Conservation (phyloP, 2,113 vertebrate genomes). For the Protomyctophum bolini region DNA sequence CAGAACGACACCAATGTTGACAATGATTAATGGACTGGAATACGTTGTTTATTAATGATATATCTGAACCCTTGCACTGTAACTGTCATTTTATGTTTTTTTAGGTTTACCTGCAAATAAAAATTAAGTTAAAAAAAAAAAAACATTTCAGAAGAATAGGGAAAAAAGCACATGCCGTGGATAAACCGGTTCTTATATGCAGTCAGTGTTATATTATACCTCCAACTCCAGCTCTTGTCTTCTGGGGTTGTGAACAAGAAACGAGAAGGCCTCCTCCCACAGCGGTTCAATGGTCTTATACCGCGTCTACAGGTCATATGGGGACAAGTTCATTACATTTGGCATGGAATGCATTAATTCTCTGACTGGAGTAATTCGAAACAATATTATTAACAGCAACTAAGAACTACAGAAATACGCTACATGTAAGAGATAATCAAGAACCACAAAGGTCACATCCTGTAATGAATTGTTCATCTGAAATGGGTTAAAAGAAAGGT, state of each 20-base stretch:
- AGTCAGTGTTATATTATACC: slow-evolving; percentile 72
- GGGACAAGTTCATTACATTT: not conserved
- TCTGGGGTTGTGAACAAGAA: slow-evolving; percentile 93
- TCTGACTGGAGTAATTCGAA: slow-evolving; percentile 4
- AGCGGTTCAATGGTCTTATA: slow-evolving; percentile 91
- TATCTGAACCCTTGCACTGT: too few species aligned
- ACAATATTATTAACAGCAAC: not conserved
- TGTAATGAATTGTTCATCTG: too few species aligned
- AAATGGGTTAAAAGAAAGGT: too few species aligned
- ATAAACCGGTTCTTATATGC: not conserved
- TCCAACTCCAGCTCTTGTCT: slow-evolving; percentile 93
- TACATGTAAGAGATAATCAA: not conserved
- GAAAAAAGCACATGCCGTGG: not conserved
- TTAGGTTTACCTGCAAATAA: too few species aligned
- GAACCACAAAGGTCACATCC: too few species aligned
- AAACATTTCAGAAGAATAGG: too few species aligned
- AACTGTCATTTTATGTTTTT: too few species aligned
- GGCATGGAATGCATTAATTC: not conserved
- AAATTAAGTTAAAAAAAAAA: too few species aligned
- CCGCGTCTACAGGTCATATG: slow-evolving; percentile 80
- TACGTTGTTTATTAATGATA: too few species aligned
- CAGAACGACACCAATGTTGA: too few species aligned
- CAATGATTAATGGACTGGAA: too few species aligned
- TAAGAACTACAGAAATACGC: not conserved
- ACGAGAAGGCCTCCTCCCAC: slow-evolving; percentile 95